phyloP scores from a whole-genome alignment of 2,888 invertebrate species.

The Pasiphila rectangulata region DNA sequence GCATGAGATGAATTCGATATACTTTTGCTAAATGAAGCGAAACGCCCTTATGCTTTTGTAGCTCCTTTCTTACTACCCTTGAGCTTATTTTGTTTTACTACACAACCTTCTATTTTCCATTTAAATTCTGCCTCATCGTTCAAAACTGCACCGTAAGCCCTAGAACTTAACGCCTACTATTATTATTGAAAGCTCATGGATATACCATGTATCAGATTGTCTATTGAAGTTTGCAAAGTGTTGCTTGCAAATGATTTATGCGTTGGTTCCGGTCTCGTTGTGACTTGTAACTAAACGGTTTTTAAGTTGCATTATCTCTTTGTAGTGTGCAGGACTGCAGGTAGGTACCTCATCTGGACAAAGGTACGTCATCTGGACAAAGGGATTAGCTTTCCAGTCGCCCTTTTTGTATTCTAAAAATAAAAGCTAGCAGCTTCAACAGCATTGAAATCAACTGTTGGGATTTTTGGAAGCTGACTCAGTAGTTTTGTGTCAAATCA shows the following conservation, averaged over 20 bases:
- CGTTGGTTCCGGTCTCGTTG: slow-evolving; percentile 47
- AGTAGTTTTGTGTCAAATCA: too few species aligned
- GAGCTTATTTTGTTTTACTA: slow-evolving; percentile 51
- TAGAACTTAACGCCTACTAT: slow-evolving; percentile 6
- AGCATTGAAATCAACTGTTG: too few species aligned
- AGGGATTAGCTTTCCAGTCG: too few species aligned
- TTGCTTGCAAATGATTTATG: slow-evolving; percentile 65
- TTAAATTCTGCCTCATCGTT: slow-evolving; percentile 1
- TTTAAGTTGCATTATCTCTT: slow-evolving; percentile 6
- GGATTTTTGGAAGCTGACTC: too few species aligned
- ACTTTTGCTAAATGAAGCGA: slow-evolving; percentile 79
- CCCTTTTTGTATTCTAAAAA: too few species aligned
- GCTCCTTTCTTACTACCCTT: slow-evolving; percentile 50
- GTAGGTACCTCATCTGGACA: too few species aligned
- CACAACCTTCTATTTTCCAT: slow-evolving; percentile 36
- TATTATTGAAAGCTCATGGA: slow-evolving; percentile 20
- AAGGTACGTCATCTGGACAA: too few species aligned
- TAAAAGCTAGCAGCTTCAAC: too few species aligned
- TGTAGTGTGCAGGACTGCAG: slow-evolving; percentile 1
- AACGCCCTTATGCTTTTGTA: slow-evolving; percentile 53
- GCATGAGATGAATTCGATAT: slow-evolving; percentile 73
- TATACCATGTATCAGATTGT: slow-evolving; percentile 52
- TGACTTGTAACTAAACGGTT: slow-evolving; percentile 10
- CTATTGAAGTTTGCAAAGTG: slow-evolving; percentile 57
- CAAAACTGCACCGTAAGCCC: slow-evolving; percentile 37